A percentile compares a stretch with the other conserved stretches of the same genome.
Evolutionary conservation across 1,140 invertebrate species (phyloP).

Genomic region (Drosophila sechellia): DNA sequence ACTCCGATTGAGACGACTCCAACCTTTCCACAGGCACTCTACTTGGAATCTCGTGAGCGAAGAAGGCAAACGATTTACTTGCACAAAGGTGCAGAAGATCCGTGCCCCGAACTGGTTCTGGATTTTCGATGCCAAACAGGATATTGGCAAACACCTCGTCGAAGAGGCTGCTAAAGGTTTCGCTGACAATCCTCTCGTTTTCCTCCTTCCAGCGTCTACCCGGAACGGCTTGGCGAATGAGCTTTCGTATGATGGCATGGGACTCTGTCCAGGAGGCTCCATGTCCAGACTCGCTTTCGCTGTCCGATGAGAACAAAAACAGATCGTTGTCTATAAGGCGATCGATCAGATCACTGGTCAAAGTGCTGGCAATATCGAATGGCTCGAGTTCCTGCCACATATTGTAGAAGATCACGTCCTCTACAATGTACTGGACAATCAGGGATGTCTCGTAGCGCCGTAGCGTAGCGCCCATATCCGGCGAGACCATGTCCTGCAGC

Average conservation of each 20-base stretch:
- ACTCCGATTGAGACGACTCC: background rate
- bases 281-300: constrained; percentile 41
- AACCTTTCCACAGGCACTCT: rapidly evolving
- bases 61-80: too few species aligned
- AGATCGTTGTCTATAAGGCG: constrained; percentile 76
- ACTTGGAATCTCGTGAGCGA: background rate
- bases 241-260: constrained; percentile 61
- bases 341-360: constrained; percentile 63
- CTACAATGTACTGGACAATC: constrained; percentile 62
- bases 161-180: constrained; percentile 48
- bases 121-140: background rate
- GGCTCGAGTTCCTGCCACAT: constrained; percentile 53
- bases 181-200: constrained; percentile 51
- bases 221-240: constrained; percentile 64
- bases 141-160: constrained; percentile 55
- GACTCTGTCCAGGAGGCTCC: constrained; percentile 33
- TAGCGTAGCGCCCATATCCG: constrained; percentile 34
- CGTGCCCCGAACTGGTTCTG: background rate
- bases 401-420: constrained; percentile 57
- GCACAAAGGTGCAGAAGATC: constrained; percentile 25
- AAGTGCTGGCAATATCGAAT: constrained; percentile 45
- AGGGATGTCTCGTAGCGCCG: constrained; percentile 36
- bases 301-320: constrained; percentile 63
- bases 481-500: constrained; percentile 50
- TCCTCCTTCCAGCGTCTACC: constrained; percentile 71